Conservation (phyloP, 2,888 invertebrate genomes). For the Stenotaenia linearis region DNA sequence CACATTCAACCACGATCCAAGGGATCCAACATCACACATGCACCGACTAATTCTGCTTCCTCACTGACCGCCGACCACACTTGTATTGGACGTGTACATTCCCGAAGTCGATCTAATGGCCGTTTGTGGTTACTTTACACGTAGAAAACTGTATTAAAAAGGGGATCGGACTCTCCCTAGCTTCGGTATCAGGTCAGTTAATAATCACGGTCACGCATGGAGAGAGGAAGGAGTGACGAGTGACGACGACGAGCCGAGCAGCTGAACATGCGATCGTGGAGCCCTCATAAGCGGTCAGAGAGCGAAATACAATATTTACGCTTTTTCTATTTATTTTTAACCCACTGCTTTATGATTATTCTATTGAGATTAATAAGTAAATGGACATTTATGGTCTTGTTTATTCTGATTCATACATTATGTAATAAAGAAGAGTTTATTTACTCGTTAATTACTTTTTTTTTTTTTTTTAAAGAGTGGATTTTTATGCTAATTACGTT, state of each 20-base stretch:
- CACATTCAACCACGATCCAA: conserved; percentile 11
- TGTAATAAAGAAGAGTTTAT: too few species aligned
- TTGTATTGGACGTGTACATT: neutral
- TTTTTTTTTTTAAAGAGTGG: too few species aligned
- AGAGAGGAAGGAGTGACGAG: neutral
- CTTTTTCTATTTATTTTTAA: too few species aligned
- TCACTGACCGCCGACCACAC: neutral
- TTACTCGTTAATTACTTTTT: too few species aligned
- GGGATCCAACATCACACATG: neutral
- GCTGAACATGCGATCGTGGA: neutral
- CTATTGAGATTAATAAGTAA: too few species aligned
- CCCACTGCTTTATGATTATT: too few species aligned
- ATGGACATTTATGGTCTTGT: too few species aligned
- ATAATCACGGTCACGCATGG: conserved; percentile 21
- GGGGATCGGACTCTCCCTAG: neutral
- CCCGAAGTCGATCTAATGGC: neutral
- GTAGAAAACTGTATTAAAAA: neutral
- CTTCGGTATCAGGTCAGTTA: neutral
- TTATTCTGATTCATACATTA: too few species aligned
- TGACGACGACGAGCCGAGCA: conserved; percentile 3
- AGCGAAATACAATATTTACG: too few species aligned
- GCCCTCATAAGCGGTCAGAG: neutral
- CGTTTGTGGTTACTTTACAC: neutral
- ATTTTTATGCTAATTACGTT: too few species aligned
- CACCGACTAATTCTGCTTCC: neutral